Base-by-base conservation (phyloP, 2,888 invertebrate genomes). In the Eurytoma adleriae region DNA sequence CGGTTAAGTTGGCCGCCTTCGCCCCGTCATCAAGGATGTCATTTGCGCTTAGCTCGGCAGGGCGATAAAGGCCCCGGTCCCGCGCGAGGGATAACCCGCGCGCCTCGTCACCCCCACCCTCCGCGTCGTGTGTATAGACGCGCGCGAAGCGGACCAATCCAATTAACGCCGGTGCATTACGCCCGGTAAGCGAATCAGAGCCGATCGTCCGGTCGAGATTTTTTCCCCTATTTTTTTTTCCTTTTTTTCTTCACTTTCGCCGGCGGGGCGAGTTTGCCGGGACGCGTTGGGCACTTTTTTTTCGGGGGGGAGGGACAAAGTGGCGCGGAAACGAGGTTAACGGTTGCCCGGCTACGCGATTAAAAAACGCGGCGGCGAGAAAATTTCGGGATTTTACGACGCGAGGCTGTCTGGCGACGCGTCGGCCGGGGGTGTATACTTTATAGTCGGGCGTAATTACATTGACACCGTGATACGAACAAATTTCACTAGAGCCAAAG, bases 1-100 rank as follows among this genome's bases (percentile, higher is more conserved):
- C 70, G 79, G 83, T 84, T 83, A 83, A 82, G 69, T 40, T 40
- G 40, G 71, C 78, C 67, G 59, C 14, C 56, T 54, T 59, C 66
- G 24, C n/a, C 64, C 72, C 72, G 20, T 73, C 66, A 70, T 78
- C 70, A 74, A 78, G 74, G 62, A 81, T 78, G 81, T 81, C 81
- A 78, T 78, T 81, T 78, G 74, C 78, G 68, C 72, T 70, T 71
- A 66, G 66, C 48, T 70, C 14, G 27, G 27, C 56, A 57, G 48
- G 24, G 30, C 74, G 73, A 69, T 79, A 68, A 68, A 61, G 72
- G 67, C 40, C 12, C 52, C 52, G 20, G 57, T 59, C 69, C 54
- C 30, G 62, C n/a, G 62, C 16, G 24, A 30, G 24, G 30, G 27
- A 16, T n/a, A n/a, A n/a, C 27, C 30, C 20, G 50, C 14, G 18